Percentiles rank a stretch among this genome's conserved stretches.
Evolutionary conservation across 2,888 invertebrate genomes (phyloP).

Genomic region (Dascillus cervinus): DNA sequence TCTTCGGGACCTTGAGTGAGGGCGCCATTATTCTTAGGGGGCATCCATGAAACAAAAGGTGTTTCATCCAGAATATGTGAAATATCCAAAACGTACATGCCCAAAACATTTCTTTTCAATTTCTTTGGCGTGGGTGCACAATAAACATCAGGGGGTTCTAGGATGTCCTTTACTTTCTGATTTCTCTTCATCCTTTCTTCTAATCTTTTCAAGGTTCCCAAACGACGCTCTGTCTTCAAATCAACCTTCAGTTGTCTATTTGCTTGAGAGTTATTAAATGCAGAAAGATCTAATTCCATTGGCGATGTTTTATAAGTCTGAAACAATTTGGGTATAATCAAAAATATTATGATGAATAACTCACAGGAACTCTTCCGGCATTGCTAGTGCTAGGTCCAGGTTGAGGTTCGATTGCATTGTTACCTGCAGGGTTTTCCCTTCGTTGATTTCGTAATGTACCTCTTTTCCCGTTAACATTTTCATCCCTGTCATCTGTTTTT

Average conservation of each 20-base stretch:
- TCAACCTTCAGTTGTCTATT: slow-evolving; percentile 12
- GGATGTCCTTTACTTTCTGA: slow-evolving; percentile 7
- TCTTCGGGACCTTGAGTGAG: slow-evolving; percentile 72
- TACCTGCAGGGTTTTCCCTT: background rate
- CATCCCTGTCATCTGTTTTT: slow-evolving; percentile 55
- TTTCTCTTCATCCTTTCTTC: slow-evolving; percentile 38
- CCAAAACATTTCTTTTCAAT: slow-evolving; percentile 57
- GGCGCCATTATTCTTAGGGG: slow-evolving; percentile 49
- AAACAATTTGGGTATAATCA: too few relatives aligned
- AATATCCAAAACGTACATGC: slow-evolving; percentile 82
- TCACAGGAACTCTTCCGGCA: background rate
- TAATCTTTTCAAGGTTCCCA: slow-evolving; percentile 57
- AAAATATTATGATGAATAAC: too few relatives aligned
- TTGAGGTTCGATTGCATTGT: slow-evolving; percentile 19
- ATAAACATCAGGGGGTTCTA: slow-evolving; percentile 5
- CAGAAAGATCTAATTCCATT: too few relatives aligned
- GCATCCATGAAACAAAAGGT: slow-evolving; percentile 62
- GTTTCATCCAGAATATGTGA: slow-evolving; percentile 59
- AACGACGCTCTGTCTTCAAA: slow-evolving; percentile 52
- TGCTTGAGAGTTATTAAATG: slow-evolving; percentile 40
- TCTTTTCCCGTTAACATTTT: slow-evolving; percentile 65
- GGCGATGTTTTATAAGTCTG: slow-evolving; percentile 9
- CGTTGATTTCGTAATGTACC: slow-evolving; percentile 44
- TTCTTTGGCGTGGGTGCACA: slow-evolving; percentile 47
- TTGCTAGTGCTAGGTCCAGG: slow-evolving; percentile 11